A percentile compares a stretch with the other conserved stretches of the same genome.
These are phyloP conservation scores for Frieseomelitta varia DNA, from an alignment of 1,140 invertebrate genomes.

Conservation along the genomic window DNA sequence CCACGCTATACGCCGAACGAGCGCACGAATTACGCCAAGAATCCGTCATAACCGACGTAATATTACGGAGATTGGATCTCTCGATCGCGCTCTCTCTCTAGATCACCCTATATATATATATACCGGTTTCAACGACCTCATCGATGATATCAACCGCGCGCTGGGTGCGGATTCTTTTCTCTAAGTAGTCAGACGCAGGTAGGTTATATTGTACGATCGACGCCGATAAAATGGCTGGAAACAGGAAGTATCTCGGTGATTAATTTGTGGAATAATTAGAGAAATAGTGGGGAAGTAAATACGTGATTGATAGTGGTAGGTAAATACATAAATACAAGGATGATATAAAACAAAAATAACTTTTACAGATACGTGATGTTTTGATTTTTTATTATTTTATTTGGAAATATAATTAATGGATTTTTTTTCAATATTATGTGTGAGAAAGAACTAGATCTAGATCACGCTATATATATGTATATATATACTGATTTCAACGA, in stretches of 20 bases:
- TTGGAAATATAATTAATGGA: too few species aligned
- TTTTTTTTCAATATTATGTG: too few species aligned
- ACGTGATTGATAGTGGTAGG: too few species aligned
- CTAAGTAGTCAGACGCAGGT: not conserved
- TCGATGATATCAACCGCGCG: conserved; percentile 26
- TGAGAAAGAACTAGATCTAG: too few species aligned
- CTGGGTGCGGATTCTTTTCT: not conserved
- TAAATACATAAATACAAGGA: not conserved
- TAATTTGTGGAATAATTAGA: conserved; percentile 19
- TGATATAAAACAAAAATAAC: too few species aligned
- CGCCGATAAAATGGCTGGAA: not conserved
- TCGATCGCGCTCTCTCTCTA: conserved; percentile 26
- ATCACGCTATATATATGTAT: too few species aligned
- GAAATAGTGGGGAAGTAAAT: not conserved
- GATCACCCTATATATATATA: conserved; percentile 11
- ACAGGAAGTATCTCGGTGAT: not conserved
- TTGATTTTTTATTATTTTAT: too few species aligned
- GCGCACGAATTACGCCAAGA: conserved; percentile 63
- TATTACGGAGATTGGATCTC: conserved; percentile 66
- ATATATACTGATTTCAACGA: too few species aligned
- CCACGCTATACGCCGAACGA: conserved; percentile 3
- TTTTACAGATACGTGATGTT: too few species aligned
- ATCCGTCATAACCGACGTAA: conserved; percentile 67
- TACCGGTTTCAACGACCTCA: conserved; percentile 18
- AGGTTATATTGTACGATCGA: not conserved